Evolutionary conservation across 2,888 invertebrate genomes (phyloP), one percentile per base, ranked within the genome.

Genomic region (Dynastes grantii): DNA sequence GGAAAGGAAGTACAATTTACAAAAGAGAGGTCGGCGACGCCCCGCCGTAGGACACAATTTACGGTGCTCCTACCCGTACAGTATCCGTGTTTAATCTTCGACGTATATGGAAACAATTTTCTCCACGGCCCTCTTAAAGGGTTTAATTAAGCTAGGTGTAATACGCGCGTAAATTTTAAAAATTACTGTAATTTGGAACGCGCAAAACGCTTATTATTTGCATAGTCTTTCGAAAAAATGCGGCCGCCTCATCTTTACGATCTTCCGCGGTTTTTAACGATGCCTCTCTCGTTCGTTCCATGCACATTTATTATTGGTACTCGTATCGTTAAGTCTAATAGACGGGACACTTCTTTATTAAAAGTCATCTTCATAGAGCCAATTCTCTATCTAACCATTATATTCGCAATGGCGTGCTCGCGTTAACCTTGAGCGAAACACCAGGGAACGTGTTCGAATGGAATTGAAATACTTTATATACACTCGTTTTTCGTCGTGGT

Each of bases 61-160:
- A 55, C 55, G 53, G 8, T 55, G 4, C 55, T 11, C 55, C 58
- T 55, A 29, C 32, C 45, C 45, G 71, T 16, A 65, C 40, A 53
- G 22, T 70, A 71, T 71, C 71, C 55, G 71, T 55, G 37, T 71
- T 71, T 53, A 55, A 71, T 55, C 55, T 55, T 13, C 32, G 32
- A 70, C 53, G 70, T 51, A 27, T 70, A 70, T 70, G 70, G 70
- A 53, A 55, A 71, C 55, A 71, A 71, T 71, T 71, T 71, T 70
- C 55, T 55, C 22, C 55, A 13, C 32, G 13, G 37, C 53, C 55
- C 45, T 37, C 16, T 55, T 37, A 65, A 65, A 71, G 32, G 32
- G 61, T 49, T 61, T 61, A 61, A 75, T 75, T 75, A 75, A 63
- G 27, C 16, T 11, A 40, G 61, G 45, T 27, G 16, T 40, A 75